Evolutionary conservation across 2,888 invertebrate genomes (phyloP).

Genomic region (Xylophagus ater): DNA sequence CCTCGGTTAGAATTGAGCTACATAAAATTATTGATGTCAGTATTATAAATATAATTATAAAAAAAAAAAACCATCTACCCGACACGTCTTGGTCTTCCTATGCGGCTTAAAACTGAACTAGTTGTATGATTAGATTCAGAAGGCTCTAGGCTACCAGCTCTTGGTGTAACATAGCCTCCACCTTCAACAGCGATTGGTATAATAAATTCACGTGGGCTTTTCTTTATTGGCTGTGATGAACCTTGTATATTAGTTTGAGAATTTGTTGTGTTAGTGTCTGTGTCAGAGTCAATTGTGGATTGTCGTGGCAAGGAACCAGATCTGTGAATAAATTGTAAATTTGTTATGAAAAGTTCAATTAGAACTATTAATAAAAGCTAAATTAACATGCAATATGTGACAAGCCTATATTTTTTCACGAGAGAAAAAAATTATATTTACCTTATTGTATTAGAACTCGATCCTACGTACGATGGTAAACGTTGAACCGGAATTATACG

Average conservation of each 20-base stretch:
- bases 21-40: conserved; percentile 19
- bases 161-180: conserved; percentile 57
- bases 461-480: conserved; percentile 35
- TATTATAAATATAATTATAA: not conserved
- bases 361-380: too few relatives aligned
- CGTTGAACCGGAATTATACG: conserved; percentile 56
- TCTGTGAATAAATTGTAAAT: too few relatives aligned
- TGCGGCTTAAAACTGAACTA: conserved; percentile 41
- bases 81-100: conserved; percentile 49
- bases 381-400: too few relatives aligned
- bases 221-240: conserved; percentile 61
- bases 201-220: conserved; percentile 81
- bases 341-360: too few relatives aligned
- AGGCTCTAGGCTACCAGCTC: conserved; percentile 65
- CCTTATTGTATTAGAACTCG: conserved; percentile 32
- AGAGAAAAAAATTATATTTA: conserved; percentile 22
- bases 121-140: conserved; percentile 50
- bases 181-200: conserved; percentile 90
- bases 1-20: conserved; percentile 55
- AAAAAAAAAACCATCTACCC: conserved; percentile 42
- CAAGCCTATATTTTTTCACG: not conserved
- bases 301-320: conserved; percentile 45
- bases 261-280: conserved; percentile 44
- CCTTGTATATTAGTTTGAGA: conserved; percentile 32
- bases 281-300: conserved; percentile 60